Conservation (phyloP, 2,888 invertebrate species). For the Deroplatys truncata region DNA sequence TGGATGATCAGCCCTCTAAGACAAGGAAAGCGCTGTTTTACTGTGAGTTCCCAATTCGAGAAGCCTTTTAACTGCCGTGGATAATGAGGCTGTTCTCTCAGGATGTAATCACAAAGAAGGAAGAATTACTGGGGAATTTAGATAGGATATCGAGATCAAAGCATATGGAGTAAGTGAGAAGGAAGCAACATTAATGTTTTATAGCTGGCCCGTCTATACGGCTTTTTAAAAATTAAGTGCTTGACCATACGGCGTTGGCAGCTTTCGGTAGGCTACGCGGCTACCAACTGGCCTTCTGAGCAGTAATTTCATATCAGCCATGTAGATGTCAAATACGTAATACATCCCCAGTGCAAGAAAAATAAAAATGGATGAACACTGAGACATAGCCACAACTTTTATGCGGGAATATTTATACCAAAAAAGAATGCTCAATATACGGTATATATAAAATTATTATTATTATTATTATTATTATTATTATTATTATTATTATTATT, state of each 20-base stretch:
- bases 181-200: background rate
- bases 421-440: too few species aligned
- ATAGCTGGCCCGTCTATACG: background rate
- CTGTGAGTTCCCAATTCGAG: background rate
- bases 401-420: too few species aligned
- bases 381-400: too few species aligned
- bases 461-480: too few species aligned
- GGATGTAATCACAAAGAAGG: background rate
- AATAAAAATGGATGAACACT: too few species aligned
- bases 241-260: background rate
- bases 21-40: background rate
- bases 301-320: background rate
- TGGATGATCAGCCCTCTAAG: background rate
- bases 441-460: too few species aligned
- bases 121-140: background rate
- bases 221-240: background rate
- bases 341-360: too few species aligned
- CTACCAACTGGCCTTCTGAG: background rate
- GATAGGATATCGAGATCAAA: background rate
- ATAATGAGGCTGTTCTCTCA: background rate
- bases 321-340: too few species aligned
- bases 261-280: background rate
- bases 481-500: too few species aligned
- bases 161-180: background rate
- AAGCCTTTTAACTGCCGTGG: background rate